These are phyloP conservation scores for Scaptodrosophila lebanonensis DNA, from an alignment of 1,140 invertebrate species.

Conservation along the genomic window DNA sequence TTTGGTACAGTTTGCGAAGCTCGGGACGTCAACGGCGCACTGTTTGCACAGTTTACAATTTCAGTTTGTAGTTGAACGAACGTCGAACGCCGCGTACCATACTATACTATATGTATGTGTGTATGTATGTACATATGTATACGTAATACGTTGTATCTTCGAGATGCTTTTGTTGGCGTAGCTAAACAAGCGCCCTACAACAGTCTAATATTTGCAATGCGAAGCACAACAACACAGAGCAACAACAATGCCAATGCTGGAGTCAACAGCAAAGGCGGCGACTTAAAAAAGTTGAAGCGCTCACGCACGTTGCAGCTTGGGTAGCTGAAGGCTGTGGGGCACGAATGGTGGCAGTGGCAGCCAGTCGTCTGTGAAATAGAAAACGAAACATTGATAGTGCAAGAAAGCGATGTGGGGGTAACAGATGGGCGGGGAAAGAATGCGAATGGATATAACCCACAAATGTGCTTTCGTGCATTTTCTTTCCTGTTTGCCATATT, in stretches of 20 bases:
- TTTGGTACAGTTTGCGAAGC: slow-evolving; percentile 63
- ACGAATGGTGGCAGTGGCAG: slow-evolving; percentile 33
- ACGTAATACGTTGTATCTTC: slow-evolving; percentile 27
- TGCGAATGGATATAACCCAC: slow-evolving; percentile 24
- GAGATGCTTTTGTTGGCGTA: slow-evolving; percentile 48
- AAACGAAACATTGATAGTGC: slow-evolving; percentile 59
- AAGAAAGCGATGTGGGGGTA: neutral
- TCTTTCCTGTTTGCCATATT: too few species aligned
- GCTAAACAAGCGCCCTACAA: slow-evolving; percentile 27
- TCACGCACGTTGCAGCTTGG: slow-evolving; percentile 35
- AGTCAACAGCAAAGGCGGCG: slow-evolving; percentile 34
- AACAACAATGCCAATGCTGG: slow-evolving; percentile 9
- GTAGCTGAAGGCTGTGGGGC: slow-evolving; percentile 50
- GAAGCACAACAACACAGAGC: slow-evolving; percentile 17
- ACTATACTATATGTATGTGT: too few species aligned
- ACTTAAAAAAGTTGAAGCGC: slow-evolving; percentile 36
- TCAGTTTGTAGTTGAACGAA: slow-evolving; percentile 38
- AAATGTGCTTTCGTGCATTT: too few species aligned
- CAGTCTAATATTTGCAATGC: slow-evolving; percentile 63
- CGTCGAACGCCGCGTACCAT: slow-evolving; percentile 18
- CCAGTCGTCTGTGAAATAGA: slow-evolving; percentile 70
- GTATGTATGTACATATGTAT: too few species aligned
- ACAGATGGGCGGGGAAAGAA: slow-evolving; percentile 7
- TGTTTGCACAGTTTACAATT: slow-evolving; percentile 68
- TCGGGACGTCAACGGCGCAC: slow-evolving; percentile 10